Base-by-base conservation (phyloP, 2,113 vertebrate species). In the Cromileptes altivelis region DNA sequence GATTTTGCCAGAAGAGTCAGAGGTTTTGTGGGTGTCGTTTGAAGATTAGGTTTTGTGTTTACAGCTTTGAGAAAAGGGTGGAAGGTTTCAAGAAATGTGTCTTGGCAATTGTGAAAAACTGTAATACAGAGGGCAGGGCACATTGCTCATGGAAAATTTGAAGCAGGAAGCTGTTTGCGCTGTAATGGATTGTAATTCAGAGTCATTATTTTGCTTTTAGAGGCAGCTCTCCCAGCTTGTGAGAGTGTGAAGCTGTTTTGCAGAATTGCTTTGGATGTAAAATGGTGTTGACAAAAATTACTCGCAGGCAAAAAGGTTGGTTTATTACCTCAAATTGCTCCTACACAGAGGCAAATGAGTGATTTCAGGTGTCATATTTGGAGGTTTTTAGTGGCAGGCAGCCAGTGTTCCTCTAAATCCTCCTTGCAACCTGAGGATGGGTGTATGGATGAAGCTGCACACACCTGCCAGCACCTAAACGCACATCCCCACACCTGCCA, bases 161-260 rank as follows among this genome's bases (percentile, higher is more conserved):
- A 52, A 15, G 65, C 40, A 15, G 49, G 23, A 60, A 72, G 56
- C n/a, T 30, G 55, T 85, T 82, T 75, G 64, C 21, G 27, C 37
- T 27, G 30, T 81, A 83, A 88, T 78, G 58, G 76, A 84, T 67
- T 56, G 76, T 85, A 82, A 82, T 70, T 25, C 62, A 18, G 61
- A 50, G 63, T 85, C 72, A 84, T 85, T 76, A 74, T 83, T 80
- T 73, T 73, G 75, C 80, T 81, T 78, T 80, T 70, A 75, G 83
- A 80, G 71, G 53, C 60, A 70, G 52, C 27, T 50, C 64, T 71
- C 47, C 12, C 21, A 13, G 49, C 30, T 18, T 33, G 55, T 6
- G 47, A 75, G 62, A 80, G 45, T n/a, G 13, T 12, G 55, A 85
- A 63, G 71, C 27, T 69, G 70, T 73, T 75, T 30, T 10, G 42